Conservation (phyloP, 1,140 invertebrate species). For the Trichomalopsis sarcophagae region DNA sequence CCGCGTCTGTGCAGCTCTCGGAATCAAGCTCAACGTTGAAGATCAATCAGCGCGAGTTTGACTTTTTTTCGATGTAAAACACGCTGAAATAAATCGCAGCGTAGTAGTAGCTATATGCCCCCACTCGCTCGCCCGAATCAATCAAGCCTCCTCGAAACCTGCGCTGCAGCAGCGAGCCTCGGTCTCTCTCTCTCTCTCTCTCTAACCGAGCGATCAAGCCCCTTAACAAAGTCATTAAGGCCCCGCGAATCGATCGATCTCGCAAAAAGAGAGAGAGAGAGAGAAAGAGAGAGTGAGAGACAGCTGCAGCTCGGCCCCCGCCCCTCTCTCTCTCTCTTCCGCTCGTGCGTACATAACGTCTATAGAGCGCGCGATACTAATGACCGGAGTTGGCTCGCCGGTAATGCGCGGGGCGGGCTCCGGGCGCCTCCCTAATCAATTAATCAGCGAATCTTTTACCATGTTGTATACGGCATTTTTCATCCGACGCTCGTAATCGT, state of each 20-base stretch:
- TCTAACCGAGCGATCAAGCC: slow-evolving; percentile 7
- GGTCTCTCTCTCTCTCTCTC: background rate
- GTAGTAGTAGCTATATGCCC: background rate
- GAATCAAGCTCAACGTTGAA: background rate
- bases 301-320: background rate
- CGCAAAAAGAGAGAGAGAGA: slow-evolving; percentile 18
- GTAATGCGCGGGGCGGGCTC: slow-evolving; percentile 67
- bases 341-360: background rate
- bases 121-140: background rate
- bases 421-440: slow-evolving; percentile 70
- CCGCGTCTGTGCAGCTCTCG: background rate
- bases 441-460: slow-evolving; percentile 65
- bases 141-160: background rate
- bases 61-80: background rate
- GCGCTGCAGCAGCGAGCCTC: background rate
- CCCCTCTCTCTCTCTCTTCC: background rate
- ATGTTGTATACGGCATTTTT: background rate
- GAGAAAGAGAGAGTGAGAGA: background rate
- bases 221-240: slow-evolving; percentile 49
- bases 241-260: slow-evolving; percentile 45
- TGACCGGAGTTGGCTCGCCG: slow-evolving; percentile 59
- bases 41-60: background rate
- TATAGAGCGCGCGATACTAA: slow-evolving; percentile 55
- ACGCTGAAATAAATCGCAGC: no score
- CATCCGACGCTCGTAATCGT: background rate